Evolutionary conservation across 2,797 vertebrate genomes (phyloP).

Genomic region (Kryptopterus vitreolus): DNA sequence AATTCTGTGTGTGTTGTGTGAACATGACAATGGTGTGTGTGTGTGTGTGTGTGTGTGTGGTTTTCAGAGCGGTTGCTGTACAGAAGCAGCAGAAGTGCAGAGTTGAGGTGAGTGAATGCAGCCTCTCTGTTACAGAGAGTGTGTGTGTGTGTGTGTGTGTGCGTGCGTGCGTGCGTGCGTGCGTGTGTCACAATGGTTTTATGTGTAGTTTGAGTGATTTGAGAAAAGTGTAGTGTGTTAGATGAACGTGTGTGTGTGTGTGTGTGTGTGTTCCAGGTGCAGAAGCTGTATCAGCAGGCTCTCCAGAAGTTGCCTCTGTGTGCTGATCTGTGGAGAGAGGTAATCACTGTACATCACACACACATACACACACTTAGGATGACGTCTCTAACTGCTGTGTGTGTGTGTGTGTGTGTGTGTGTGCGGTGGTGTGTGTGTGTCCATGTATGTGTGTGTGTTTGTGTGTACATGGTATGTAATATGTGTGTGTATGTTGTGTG

Average conservation of each 20-base stretch:
- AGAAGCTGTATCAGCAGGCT: slow-evolving; percentile 89
- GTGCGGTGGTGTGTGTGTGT: slow-evolving; percentile 37
- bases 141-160: no score
- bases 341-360: slow-evolving; percentile 74
- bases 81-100: slow-evolving; percentile 85
- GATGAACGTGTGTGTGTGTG: neutral
- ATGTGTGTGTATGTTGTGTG: slow-evolving; percentile 61
- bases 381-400: slow-evolving; percentile 51
- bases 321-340: slow-evolving; percentile 96
- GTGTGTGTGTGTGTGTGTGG: slow-evolving; percentile 59
- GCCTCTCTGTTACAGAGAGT: neutral
- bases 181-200: neutral
- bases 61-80: slow-evolving; percentile 88
- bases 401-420: slow-evolving; percentile 66
- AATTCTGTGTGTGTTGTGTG: slow-evolving; percentile 1
- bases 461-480: slow-evolving; percentile 75
- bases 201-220: neutral
- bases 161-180: no score
- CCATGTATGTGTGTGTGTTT: no score
- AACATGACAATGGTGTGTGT: neutral
- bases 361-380: slow-evolving; percentile 19
- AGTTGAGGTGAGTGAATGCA: slow-evolving; percentile 84
- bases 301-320: slow-evolving; percentile 91
- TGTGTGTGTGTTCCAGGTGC: slow-evolving; percentile 73
- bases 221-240: neutral